phyloP scores from a whole-genome alignment of 2,797 vertebrate species.

The Melanotaenia trifasciata region DNA sequence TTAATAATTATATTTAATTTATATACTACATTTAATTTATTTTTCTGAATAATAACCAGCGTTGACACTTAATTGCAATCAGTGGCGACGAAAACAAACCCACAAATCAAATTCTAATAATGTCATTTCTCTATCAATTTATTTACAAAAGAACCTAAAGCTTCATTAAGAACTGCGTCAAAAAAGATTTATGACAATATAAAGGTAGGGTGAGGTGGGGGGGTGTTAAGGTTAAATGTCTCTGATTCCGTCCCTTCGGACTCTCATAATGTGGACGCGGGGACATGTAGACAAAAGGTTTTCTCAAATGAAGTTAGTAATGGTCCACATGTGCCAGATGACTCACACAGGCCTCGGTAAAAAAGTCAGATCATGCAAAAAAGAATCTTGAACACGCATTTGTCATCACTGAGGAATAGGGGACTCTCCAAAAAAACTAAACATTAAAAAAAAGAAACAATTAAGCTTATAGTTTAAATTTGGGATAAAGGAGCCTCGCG shows the following conservation, averaged over 20 bases:
- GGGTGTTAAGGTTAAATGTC: conserved; percentile 14
- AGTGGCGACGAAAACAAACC: neutral
- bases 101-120: neutral
- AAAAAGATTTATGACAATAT: neutral
- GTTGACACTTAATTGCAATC: no score
- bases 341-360: conserved; percentile 52
- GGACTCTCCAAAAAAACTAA: neutral
- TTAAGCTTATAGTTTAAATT: neutral
- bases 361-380: conserved; percentile 49
- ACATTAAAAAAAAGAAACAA: neutral
- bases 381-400: conserved; percentile 27
- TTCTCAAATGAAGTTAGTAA: conserved; percentile 74
- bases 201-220: neutral
- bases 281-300: conserved; percentile 59
- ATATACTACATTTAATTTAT: no score
- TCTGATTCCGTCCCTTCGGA: conserved; percentile 31
- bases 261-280: conserved; percentile 27
- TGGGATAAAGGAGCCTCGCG: neutral
- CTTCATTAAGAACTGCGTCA: neutral
- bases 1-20: no score
- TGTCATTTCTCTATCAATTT: neutral
- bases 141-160: neutral
- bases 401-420: conserved; percentile 7
- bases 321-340: conserved; percentile 74
- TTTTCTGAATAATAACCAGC: no score